These are phyloP conservation scores for Heliocidaris tuberculata DNA, from an alignment of 35 echinoderm and acorn worm species.

Conservation along the genomic window DNA sequence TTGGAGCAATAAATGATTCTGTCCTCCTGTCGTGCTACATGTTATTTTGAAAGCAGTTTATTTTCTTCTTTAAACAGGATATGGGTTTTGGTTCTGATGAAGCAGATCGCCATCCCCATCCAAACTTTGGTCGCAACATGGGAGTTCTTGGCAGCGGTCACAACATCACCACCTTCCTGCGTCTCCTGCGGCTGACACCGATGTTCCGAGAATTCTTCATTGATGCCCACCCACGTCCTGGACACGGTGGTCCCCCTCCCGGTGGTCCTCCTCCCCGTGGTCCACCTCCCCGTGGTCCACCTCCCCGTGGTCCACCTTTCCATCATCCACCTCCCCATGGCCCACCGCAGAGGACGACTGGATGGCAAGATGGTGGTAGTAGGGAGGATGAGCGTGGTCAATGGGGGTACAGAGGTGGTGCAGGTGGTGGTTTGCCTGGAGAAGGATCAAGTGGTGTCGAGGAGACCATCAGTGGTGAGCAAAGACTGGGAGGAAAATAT, in stretches of 20 bases:
- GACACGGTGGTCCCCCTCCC: neutral
- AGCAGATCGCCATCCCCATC: neutral
- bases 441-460: neutral
- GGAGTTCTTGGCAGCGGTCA: neutral
- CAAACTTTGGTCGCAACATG: neutral
- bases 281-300: neutral
- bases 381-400: too few relatives aligned
- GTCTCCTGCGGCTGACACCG: neutral
- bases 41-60: too few relatives aligned
- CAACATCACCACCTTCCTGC: slow-evolving; percentile 19
- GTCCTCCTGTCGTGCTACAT: too few relatives aligned
- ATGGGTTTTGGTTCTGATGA: neutral
- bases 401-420: too few relatives aligned
- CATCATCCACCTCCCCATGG: neutral
- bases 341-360: neutral
- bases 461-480: neutral
- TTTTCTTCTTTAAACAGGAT: neutral
- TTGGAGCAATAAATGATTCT: too few relatives aligned
- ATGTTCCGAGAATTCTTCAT: slow-evolving; percentile 9
- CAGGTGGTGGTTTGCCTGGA: neutral
- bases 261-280: neutral
- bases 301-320: too few relatives aligned
- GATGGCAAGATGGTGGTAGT: neutral
- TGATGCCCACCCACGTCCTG: neutral
- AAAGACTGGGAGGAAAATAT: neutral